Conservation (phyloP, 2,113 vertebrate genomes). For the Apistogramma diplotaenia region DNA sequence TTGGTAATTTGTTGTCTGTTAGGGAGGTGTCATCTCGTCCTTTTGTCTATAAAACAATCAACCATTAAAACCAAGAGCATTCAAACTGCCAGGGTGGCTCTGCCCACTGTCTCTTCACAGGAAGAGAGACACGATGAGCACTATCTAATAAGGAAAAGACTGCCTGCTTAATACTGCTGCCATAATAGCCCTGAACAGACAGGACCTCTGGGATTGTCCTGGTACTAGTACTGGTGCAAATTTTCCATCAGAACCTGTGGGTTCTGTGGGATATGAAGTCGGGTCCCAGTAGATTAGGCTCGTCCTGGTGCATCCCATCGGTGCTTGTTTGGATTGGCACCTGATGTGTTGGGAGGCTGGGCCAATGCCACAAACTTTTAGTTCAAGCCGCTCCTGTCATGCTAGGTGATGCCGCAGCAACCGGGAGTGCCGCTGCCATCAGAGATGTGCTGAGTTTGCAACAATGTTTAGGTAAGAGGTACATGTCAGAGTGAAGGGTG, state of each 20-base stretch:
- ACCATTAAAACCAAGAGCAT: neutral
- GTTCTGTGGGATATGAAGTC: neutral
- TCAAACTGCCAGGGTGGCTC: neutral
- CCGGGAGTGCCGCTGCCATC: neutral
- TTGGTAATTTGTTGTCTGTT: neutral
- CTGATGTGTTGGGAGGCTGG: neutral
- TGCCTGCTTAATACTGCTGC: neutral
- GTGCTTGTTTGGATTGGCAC: neutral
- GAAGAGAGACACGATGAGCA: too few relatives aligned
- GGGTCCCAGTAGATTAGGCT: neutral
- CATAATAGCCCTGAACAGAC: neutral
- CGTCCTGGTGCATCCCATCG: neutral
- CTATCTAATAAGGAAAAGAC: too few relatives aligned
- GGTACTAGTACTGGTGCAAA: neutral
- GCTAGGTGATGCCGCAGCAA: neutral
- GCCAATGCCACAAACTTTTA: neutral
- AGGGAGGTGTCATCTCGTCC: neutral
- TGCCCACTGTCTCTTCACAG: too few relatives aligned
- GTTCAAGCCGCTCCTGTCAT: neutral
- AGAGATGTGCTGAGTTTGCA: neutral
- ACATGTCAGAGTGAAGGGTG: neutral
- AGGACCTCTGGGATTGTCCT: neutral
- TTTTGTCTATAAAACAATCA: neutral
- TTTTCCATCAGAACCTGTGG: neutral
- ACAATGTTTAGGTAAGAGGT: neutral